These are phyloP conservation scores for Uropsilus gracilis DNA, from an alignment of 2,113 vertebrate genomes.

Conservation along the genomic window DNA sequence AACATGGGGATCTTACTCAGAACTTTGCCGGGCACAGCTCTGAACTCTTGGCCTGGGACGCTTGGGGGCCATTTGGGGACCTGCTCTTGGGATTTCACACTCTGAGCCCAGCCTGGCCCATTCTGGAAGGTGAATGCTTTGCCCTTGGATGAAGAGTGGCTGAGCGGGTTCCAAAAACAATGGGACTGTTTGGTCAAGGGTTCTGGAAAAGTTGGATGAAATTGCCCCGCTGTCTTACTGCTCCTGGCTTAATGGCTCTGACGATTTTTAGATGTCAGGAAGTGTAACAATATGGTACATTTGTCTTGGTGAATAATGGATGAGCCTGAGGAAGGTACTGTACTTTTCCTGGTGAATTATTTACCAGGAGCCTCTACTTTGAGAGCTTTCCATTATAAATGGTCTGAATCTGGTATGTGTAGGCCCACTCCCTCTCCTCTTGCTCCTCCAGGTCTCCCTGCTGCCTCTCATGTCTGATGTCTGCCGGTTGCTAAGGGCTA, in stretches of 20 bases:
- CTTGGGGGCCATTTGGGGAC: background rate
- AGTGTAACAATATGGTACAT: conserved; percentile 75
- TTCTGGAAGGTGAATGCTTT: background rate
- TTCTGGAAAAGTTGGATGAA: conserved; percentile 46
- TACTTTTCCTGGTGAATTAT: conserved; percentile 81
- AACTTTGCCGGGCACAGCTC: background rate
- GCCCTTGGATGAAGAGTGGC: background rate
- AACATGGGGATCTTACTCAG: background rate
- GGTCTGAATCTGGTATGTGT: background rate
- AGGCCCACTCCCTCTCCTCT: background rate
- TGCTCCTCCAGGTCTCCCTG: background rate
- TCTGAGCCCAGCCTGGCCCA: background rate
- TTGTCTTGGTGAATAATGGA: conserved; percentile 86
- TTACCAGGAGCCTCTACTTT: conserved; percentile 76
- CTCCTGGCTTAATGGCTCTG: conserved; percentile 75
- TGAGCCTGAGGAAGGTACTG: conserved; percentile 78
- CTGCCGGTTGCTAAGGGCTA: background rate
- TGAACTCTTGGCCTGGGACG: background rate
- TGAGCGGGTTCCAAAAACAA: background rate
- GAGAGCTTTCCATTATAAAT: conserved; percentile 53
- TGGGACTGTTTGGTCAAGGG: conserved; percentile 19
- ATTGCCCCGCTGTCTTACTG: conserved; percentile 26
- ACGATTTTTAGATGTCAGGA: conserved; percentile 82
- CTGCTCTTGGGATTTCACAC: background rate
- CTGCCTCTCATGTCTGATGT: background rate